phyloP scores from a whole-genome alignment of 2,113 vertebrate genomes.

The Dasyprocta punctata region DNA sequence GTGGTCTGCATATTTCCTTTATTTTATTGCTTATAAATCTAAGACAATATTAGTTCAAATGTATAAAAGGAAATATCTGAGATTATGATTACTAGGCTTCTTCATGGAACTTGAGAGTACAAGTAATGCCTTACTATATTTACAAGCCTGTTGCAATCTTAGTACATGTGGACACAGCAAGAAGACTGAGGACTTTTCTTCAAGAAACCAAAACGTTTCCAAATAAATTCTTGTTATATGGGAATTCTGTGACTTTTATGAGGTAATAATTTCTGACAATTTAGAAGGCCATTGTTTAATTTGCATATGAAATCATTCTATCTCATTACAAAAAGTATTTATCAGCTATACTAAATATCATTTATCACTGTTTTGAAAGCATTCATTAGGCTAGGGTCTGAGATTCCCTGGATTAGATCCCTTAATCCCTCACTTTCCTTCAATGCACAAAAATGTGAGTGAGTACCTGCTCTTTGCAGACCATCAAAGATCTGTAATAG shows the following conservation, averaged over 20 bases:
- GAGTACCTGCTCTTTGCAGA: not conserved
- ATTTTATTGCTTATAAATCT: not conserved
- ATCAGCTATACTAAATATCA: not conserved
- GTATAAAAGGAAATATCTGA: not conserved
- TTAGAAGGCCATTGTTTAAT: not conserved
- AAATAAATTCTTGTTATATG: not conserved
- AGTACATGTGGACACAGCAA: not conserved
- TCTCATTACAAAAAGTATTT: not conserved
- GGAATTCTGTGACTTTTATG: not conserved
- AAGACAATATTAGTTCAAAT: not conserved
- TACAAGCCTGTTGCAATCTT: not conserved
- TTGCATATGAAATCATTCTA: not conserved
- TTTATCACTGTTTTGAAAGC: not conserved
- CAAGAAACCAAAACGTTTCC: not conserved
- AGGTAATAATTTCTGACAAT: not conserved
- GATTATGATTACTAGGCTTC: not conserved
- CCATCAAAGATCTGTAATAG: not conserved
- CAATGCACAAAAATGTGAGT: not conserved
- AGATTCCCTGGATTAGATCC: not conserved
- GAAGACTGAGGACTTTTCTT: not conserved
- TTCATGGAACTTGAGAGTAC: not conserved
- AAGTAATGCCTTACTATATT: not conserved
- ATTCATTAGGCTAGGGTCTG: too few relatives aligned
- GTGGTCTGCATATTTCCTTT: not conserved
- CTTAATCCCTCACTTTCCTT: not conserved